These are phyloP conservation scores for Caenorhabditis uteleia DNA, from an alignment of 2,888 invertebrate species.

Conservation along the genomic window DNA sequence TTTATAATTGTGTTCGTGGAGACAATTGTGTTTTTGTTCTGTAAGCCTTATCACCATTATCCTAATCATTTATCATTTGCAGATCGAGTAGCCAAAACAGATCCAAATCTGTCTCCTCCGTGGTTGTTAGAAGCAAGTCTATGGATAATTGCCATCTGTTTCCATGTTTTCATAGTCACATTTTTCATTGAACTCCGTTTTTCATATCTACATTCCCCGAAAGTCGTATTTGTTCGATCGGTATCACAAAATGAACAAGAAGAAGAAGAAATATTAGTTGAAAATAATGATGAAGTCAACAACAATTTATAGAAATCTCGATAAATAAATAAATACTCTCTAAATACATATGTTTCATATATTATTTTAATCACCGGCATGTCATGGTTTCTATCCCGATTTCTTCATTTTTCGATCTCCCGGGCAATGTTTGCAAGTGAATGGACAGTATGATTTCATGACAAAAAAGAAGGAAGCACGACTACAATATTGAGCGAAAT, in stretches of 20 bases:
- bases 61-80: conserved; percentile 1
- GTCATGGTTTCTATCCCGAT: too few species aligned
- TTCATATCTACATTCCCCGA: conserved; percentile 43
- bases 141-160: conserved; percentile 30
- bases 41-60: conserved; percentile 5
- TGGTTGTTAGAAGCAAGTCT: conserved; percentile 27
- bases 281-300: too few species aligned
- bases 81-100: conserved; percentile 14
- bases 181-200: conserved; percentile 40
- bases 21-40: conserved; percentile 18
- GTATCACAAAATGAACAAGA: background rate
- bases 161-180: conserved; percentile 41
- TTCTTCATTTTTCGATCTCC: conserved; percentile 10
- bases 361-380: too few species aligned
- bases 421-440: conserved; percentile 60
- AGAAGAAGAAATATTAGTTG: background rate
- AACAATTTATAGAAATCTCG: too few species aligned
- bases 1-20: conserved; percentile 20
- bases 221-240: conserved; percentile 24
- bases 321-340: too few species aligned
- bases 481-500: conserved; percentile 66
- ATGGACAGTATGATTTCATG: conserved; percentile 68
- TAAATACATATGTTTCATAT: too few species aligned
- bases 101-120: conserved; percentile 5
- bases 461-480: conserved; percentile 67